A percentile compares a stretch with the other conserved stretches of the same genome.
phyloP scores from a whole-genome alignment of 2,888 invertebrate species.

The Caenorhabditis angaria region DNA sequence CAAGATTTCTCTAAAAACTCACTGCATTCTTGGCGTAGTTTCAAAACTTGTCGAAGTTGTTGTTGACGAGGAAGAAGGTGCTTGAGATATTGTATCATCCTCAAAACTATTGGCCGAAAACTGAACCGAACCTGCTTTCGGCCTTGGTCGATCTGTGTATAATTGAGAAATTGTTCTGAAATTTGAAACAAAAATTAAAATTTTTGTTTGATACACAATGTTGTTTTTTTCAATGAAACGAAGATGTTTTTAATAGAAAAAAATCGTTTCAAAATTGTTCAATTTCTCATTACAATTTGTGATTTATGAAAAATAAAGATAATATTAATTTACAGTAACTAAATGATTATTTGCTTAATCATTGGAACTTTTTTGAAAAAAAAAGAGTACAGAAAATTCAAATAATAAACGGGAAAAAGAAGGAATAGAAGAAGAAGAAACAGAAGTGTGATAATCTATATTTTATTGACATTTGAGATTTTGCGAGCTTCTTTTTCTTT shows the following conservation, averaged over 20 bases:
- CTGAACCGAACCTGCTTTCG: conserved; percentile 22
- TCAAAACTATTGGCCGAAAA: conserved; percentile 31
- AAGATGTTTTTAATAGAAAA: too few species aligned
- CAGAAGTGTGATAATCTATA: conserved; percentile 1
- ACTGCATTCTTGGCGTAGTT: conserved; percentile 29
- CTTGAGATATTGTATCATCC: conserved; percentile 28
- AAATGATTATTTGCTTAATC: too few species aligned
- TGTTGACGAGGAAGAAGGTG: conserved; percentile 32
- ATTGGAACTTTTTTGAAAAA: neutral
- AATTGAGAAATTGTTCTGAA: conserved; percentile 37
- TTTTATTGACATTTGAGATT: conserved; percentile 3
- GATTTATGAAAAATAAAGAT: too few species aligned
- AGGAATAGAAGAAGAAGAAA: neutral
- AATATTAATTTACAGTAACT: too few species aligned
- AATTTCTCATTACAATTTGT: too few species aligned
- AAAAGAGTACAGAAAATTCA: neutral
- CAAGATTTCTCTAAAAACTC: too few species aligned
- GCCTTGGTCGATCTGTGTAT: conserved; percentile 38
- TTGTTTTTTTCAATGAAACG: too few species aligned
- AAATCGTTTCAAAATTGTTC: too few species aligned
- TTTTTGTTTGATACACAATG: too few species aligned
- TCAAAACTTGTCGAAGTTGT: conserved; percentile 11
- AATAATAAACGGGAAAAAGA: neutral
- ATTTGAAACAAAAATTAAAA: neutral
- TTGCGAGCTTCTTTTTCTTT: neutral